Conservation (phyloP, 2,113 vertebrate species). For the Tachycineta bicolor region DNA sequence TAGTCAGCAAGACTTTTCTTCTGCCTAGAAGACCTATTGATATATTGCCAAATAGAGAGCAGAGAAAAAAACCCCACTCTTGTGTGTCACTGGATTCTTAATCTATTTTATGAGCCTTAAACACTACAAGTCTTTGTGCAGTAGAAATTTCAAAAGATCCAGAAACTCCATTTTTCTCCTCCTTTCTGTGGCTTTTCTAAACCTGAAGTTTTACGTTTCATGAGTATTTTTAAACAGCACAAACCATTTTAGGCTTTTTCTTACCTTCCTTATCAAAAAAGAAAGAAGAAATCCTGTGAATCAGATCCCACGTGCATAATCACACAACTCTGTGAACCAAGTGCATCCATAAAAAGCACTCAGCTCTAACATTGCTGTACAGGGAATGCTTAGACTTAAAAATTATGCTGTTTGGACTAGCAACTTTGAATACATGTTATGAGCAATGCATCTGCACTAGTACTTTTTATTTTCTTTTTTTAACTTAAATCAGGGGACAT, state of each 20-base stretch:
- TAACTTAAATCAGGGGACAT: neutral
- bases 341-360: constrained; percentile 49
- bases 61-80: neutral
- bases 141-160: constrained; percentile 28
- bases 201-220: constrained; percentile 12
- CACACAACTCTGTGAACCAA: constrained; percentile 13
- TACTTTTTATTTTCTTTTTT: neutral
- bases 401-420: constrained; percentile 60
- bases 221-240: constrained; percentile 26
- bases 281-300: constrained; percentile 43
- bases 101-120: constrained; percentile 58
- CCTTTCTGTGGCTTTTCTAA: neutral
- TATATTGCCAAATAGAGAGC: constrained; percentile 14
- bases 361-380: constrained; percentile 26
- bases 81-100: neutral
- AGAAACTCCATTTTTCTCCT: neutral
- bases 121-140: constrained; percentile 19
- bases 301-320: constrained; percentile 62
- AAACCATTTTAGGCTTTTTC: constrained; percentile 19
- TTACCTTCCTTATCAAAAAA: constrained; percentile 27
- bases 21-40: constrained; percentile 29
- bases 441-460: constrained; percentile 12
- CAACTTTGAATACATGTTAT: constrained; percentile 24
- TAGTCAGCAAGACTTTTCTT: constrained; percentile 31
- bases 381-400: constrained; percentile 48